Percentiles rank a stretch among this genome's conserved stretches.
Evolutionary conservation across 2,113 vertebrate genomes (phyloP).

Genomic region (Pelecanoides urinatrix): DNA sequence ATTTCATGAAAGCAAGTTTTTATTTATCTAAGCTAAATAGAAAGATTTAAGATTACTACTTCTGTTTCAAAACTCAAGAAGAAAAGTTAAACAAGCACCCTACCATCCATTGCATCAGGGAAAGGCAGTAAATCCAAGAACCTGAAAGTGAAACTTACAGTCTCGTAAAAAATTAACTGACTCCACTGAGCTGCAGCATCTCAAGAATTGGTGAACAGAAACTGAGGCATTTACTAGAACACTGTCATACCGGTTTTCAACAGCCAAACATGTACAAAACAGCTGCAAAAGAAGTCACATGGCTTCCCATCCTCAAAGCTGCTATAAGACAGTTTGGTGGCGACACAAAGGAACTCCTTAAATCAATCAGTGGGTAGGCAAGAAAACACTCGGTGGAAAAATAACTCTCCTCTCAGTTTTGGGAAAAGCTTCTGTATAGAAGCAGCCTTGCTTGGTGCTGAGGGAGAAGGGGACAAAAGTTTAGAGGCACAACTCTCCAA

Average conservation of each 20-base stretch:
- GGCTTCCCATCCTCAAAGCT: not conserved
- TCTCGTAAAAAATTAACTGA: not conserved
- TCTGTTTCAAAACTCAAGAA: not conserved
- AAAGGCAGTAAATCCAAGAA: not conserved
- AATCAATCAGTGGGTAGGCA: not conserved
- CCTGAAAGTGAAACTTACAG: conserved; percentile 4
- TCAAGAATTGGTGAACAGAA: not conserved
- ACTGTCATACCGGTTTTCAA: rapidly evolving
- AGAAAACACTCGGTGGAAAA: not conserved
- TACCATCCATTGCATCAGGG: not conserved
- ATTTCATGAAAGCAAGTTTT: not conserved
- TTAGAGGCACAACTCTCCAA: not conserved
- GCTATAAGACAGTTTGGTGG: not conserved
- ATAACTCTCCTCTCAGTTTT: not conserved
- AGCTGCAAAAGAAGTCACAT: not conserved
- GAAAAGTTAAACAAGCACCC: not conserved
- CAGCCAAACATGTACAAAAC: not conserved
- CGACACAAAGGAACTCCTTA: not conserved
- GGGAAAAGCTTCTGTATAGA: not conserved
- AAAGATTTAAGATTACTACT: not conserved
- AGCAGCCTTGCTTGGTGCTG: not conserved
- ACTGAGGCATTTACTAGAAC: not conserved
- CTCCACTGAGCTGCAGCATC: not conserved
- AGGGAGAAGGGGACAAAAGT: not conserved
- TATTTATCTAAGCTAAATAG: not conserved